Evolutionary conservation across 2,113 vertebrate species (phyloP).

Genomic region (Indicator indicator): DNA sequence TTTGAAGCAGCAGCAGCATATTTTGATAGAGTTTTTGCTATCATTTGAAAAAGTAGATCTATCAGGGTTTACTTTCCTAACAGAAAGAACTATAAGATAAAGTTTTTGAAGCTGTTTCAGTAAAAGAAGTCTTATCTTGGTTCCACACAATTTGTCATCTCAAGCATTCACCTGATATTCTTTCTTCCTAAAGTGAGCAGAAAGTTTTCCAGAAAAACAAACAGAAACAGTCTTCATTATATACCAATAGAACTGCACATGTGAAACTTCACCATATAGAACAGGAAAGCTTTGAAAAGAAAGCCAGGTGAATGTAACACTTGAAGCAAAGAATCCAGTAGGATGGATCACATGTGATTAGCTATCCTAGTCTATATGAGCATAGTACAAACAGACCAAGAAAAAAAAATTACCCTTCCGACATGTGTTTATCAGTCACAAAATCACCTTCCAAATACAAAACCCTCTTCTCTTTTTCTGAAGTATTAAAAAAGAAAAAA

Average conservation of each 20-base stretch:
- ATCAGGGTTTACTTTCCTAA: not conserved
- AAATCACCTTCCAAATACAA: not conserved
- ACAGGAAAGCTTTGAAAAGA: not conserved
- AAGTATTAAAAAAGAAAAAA: fast-evolving
- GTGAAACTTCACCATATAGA: not conserved
- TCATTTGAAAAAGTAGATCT: not conserved
- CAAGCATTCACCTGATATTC: not conserved
- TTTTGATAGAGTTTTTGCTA: not conserved
- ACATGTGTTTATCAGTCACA: not conserved
- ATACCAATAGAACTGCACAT: not conserved
- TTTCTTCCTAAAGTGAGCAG: not conserved
- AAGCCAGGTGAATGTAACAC: not conserved
- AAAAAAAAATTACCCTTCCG: not conserved
- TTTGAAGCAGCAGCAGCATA: not conserved
- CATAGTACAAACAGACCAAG: not conserved
- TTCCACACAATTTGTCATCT: not conserved
- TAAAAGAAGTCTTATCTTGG: not conserved
- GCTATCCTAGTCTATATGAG: not conserved
- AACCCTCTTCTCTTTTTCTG: not conserved
- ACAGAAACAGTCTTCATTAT: not conserved
- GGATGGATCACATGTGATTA: not conserved
- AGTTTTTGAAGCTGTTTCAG: not conserved
- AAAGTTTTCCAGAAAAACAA: not conserved
- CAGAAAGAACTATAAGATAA: not conserved
- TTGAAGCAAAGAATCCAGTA: not conserved